A percentile compares a stretch with the other conserved stretches of the same genome.
Conservation (phyloP, 2,797 vertebrate genomes). For the Rhinella marina region DNA sequence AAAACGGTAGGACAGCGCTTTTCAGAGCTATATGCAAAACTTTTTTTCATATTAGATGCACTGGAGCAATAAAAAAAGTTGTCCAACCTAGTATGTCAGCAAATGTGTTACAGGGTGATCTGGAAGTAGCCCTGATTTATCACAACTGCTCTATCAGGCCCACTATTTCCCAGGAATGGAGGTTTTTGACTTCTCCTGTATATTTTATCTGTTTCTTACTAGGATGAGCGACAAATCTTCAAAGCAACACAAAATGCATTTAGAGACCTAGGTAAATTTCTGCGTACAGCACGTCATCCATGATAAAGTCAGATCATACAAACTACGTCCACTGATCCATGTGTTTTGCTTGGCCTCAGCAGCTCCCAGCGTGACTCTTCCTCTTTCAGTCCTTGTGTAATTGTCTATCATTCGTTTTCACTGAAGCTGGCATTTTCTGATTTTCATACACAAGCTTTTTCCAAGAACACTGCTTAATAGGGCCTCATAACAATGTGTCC, state of each 20-base stretch:
- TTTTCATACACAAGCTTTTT: constrained; percentile 39
- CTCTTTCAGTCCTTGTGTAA: constrained; percentile 26
- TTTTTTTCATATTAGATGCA: not conserved
- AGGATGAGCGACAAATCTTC: not conserved
- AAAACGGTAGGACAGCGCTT: too few relatives aligned
- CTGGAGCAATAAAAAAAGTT: not conserved
- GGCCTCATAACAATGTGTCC: constrained; percentile 26
- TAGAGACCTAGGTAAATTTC: too few relatives aligned
- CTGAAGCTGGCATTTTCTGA: constrained; percentile 47
- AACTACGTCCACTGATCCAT: not conserved
- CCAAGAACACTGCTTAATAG: constrained; percentile 15
- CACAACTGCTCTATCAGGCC: not conserved
- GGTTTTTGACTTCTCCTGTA: not conserved
- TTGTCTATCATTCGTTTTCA: constrained; percentile 26
- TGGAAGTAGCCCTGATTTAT: not conserved
- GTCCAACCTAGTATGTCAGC: not conserved
- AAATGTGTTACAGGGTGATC: not conserved
- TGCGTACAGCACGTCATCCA: not conserved
- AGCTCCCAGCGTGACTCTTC: constrained; percentile 40
- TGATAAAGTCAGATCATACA: not conserved
- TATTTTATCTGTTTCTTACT: too few relatives aligned
- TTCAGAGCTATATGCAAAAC: not conserved
- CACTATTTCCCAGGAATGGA: not conserved
- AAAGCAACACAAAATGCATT: too few relatives aligned
- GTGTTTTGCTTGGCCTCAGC: constrained; percentile 9